Percentiles rank a stretch among this genome's conserved stretches.
phyloP scores from a whole-genome alignment of 2,888 invertebrate genomes.

The Lasiommata megera region DNA sequence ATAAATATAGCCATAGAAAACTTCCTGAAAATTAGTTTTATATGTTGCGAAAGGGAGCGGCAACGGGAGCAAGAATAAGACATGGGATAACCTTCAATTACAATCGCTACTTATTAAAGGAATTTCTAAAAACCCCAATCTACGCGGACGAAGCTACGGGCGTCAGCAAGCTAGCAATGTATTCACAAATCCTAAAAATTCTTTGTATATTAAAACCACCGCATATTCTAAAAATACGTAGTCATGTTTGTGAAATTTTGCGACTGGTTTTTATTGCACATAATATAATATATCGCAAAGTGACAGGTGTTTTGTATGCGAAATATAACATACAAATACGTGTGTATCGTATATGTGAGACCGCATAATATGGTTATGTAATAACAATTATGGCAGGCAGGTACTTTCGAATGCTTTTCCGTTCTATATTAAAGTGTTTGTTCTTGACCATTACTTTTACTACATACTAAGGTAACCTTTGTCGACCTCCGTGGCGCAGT shows the following conservation, averaged over 20 bases:
- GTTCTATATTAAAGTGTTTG: neutral
- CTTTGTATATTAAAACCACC: neutral
- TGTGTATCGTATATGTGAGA: neutral
- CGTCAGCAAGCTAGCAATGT: too few species aligned
- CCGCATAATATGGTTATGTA: constrained; percentile 17
- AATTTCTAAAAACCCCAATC: too few species aligned
- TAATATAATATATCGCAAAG: constrained; percentile 7
- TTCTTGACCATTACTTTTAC: neutral
- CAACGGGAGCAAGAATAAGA: too few species aligned
- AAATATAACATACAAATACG: constrained; percentile 13
- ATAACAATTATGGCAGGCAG: neutral
- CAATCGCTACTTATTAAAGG: too few species aligned
- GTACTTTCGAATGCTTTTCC: constrained; percentile 22
- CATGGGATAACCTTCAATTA: too few species aligned
- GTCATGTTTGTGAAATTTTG: constrained; percentile 14
- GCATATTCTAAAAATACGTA: neutral
- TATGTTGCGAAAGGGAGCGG: too few species aligned
- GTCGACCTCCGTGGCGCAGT: too few species aligned
- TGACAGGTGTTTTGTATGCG: constrained; percentile 28
- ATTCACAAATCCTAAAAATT: neutral
- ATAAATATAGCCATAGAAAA: too few species aligned
- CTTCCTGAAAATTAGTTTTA: too few species aligned
- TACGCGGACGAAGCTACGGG: too few species aligned
- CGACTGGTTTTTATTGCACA: constrained; percentile 22
- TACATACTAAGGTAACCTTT: too few species aligned